Conservation (phyloP, 2,113 vertebrate species). For the Orientallactaga bullata region DNA sequence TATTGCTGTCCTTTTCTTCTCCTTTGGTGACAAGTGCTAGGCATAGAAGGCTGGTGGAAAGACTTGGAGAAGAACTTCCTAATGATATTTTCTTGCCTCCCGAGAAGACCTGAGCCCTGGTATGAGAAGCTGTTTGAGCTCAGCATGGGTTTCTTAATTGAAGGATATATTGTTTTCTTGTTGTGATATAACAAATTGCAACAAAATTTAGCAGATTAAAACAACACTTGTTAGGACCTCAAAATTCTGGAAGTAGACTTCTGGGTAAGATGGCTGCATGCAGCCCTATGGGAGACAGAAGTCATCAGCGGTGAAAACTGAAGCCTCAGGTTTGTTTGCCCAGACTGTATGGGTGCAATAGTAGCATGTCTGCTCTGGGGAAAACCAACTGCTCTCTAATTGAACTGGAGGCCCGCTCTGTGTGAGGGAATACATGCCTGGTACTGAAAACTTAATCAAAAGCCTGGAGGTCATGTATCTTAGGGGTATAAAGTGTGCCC, state of each 20-base stretch:
- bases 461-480: too few relatives aligned
- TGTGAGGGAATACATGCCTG: too few relatives aligned
- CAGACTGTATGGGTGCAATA: too few relatives aligned
- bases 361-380: too few relatives aligned
- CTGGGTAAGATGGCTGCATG: too few relatives aligned
- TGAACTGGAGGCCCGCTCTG: too few relatives aligned
- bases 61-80: background rate
- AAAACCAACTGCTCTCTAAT: too few relatives aligned
- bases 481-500: too few relatives aligned
- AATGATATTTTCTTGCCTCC: background rate
- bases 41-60: background rate
- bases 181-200: background rate
- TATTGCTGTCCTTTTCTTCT: background rate
- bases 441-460: too few relatives aligned
- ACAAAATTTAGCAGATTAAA: background rate
- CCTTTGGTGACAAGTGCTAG: background rate
- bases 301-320: too few relatives aligned
- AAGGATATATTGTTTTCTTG: background rate
- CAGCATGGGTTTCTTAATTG: background rate
- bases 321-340: too few relatives aligned
- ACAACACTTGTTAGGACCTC: background rate
- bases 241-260: background rate
- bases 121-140: background rate
- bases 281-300: too few relatives aligned
- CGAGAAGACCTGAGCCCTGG: background rate